These are phyloP conservation scores for Drosophila nr. medialis DNA, from an alignment of 2,888 invertebrate species.

Conservation along the genomic window DNA sequence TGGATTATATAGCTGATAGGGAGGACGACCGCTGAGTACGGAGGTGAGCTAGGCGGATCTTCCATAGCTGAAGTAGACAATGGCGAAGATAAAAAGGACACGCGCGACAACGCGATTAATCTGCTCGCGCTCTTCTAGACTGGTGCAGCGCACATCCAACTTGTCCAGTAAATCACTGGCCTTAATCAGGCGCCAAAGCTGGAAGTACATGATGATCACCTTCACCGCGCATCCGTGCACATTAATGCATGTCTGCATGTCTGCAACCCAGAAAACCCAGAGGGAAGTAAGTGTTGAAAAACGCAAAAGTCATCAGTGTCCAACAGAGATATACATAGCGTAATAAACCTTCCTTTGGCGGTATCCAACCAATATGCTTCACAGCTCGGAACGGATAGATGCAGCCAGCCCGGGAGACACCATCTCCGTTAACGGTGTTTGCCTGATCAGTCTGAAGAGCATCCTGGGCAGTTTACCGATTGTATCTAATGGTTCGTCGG, in stretches of 20 bases:
- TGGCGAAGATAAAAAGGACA: slow-evolving; percentile 56
- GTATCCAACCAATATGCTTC: slow-evolving; percentile 62
- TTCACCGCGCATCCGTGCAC: slow-evolving; percentile 67
- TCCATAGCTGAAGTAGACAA: slow-evolving; percentile 60
- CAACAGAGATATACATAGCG: slow-evolving; percentile 55
- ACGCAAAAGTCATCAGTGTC: slow-evolving; percentile 48
- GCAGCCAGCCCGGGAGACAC: slow-evolving; percentile 55
- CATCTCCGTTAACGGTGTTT: slow-evolving; percentile 49
- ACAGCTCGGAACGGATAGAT: slow-evolving; percentile 63
- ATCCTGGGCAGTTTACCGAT: slow-evolving; percentile 23
- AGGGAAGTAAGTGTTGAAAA: slow-evolving; percentile 54
- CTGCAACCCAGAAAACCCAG: slow-evolving; percentile 57
- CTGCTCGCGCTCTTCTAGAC: slow-evolving; percentile 52
- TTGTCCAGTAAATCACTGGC: slow-evolving; percentile 58
- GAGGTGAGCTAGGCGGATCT: slow-evolving; percentile 58
- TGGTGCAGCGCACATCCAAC: slow-evolving; percentile 61
- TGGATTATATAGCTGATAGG: slow-evolving; percentile 74
- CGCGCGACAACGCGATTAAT: slow-evolving; percentile 63
- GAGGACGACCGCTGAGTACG: slow-evolving; percentile 61
- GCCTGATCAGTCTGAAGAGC: slow-evolving; percentile 58
- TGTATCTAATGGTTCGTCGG: not conserved
- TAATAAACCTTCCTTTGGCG: slow-evolving; percentile 46
- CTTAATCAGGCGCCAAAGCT: slow-evolving; percentile 59
- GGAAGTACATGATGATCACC: slow-evolving; percentile 48
- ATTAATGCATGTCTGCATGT: slow-evolving; percentile 71